Evolutionary conservation across 2,797 vertebrate species (phyloP).

Genomic region (Brachymystax lenok): DNA sequence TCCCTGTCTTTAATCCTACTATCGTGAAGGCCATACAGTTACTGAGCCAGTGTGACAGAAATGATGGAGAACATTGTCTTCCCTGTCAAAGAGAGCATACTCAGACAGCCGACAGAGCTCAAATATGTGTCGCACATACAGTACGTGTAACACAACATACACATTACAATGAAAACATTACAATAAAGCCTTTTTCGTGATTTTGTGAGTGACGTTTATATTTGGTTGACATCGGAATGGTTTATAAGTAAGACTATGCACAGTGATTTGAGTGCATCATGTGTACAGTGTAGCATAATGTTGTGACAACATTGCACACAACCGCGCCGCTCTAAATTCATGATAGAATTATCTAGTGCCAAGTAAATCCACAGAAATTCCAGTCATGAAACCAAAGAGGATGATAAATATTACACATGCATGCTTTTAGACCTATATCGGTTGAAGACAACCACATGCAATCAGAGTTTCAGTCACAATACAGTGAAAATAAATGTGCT

Average conservation of each 20-base stretch:
- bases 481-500: slow-evolving; percentile 6
- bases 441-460: not conserved
- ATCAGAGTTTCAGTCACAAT: not conserved
- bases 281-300: not conserved
- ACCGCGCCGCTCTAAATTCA: slow-evolving; percentile 22
- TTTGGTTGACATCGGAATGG: too few relatives aligned
- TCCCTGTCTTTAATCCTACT: slow-evolving; percentile 47
- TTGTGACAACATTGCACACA: slow-evolving; percentile 1
- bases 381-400: too few relatives aligned
- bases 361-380: too few relatives aligned
- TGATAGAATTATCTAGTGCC: too few relatives aligned
- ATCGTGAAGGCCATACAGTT: slow-evolving; percentile 67
- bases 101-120: slow-evolving; percentile 20
- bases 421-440: not conserved
- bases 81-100: slow-evolving; percentile 64
- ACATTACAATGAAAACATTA: not conserved
- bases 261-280: not conserved
- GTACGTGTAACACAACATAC: not conserved
- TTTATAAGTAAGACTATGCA: not conserved
- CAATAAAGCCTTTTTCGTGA: not conserved
- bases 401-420: not conserved
- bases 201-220: not conserved
- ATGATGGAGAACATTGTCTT: slow-evolving; percentile 69
- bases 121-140: too few relatives aligned
- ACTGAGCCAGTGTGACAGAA: slow-evolving; percentile 72